Evolutionary conservation across 2,113 vertebrate genomes (phyloP).

Genomic region (Tapirus terrestris): DNA sequence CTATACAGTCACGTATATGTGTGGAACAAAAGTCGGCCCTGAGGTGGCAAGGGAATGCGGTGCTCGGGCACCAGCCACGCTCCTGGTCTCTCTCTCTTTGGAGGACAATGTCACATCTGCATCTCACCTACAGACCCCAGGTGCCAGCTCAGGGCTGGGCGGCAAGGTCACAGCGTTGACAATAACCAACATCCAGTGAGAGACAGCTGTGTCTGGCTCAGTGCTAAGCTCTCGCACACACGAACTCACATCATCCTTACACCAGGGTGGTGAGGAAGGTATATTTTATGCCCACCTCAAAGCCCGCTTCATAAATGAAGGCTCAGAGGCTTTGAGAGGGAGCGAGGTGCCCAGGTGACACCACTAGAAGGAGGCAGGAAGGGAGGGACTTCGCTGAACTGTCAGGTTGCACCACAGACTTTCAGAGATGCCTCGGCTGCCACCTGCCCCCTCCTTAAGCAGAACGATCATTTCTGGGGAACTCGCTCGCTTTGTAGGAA

Average conservation of each 20-base stretch:
- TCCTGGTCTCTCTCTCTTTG: background rate
- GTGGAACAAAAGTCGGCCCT: background rate
- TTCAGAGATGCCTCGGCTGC: accelerated
- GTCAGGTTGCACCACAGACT: background rate
- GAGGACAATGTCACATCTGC: background rate
- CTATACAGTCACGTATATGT: background rate
- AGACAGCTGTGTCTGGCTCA: background rate
- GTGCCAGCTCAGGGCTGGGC: background rate
- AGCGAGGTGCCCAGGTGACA: background rate
- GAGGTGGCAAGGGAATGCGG: background rate
- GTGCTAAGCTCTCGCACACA: background rate
- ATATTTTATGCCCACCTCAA: background rate
- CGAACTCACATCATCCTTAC: background rate
- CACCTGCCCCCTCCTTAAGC: background rate
- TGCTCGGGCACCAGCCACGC: no score
- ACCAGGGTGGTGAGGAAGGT: background rate
- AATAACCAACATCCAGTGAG: background rate
- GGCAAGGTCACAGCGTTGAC: background rate
- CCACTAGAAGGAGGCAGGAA: background rate
- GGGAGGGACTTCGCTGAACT: background rate
- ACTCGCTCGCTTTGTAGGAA: background rate
- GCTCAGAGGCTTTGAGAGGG: background rate
- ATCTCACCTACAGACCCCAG: background rate
- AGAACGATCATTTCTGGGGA: accelerated
- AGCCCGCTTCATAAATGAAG: background rate